Base-by-base conservation (phyloP, 2,888 invertebrate genomes). In the Diaperis boleti region DNA sequence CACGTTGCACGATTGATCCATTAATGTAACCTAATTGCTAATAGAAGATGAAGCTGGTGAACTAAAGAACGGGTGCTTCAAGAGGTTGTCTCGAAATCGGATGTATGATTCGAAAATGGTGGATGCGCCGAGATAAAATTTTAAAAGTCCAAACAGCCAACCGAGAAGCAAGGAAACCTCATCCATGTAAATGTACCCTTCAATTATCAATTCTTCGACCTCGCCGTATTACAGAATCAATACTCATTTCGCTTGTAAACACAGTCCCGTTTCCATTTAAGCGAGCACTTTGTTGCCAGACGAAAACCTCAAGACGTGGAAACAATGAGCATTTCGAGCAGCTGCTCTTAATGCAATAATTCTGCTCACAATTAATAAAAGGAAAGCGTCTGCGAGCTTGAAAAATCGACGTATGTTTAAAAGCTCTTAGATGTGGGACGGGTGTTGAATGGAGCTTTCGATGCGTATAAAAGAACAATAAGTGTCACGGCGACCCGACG, bases 401-500 rank as follows among this genome's bases (percentile, higher is more conserved):
- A 33, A 33, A 5, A 11, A 3, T 33, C 13, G 33, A 11, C 5
- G 13, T 33, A 22, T 7, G 35, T 50, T 35, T 50, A 35, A 50
- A 50, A 50, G 20, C 33, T 50, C 35, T 33, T 31, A 49, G 49
- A 49, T 37, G 17, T 17, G 13, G 8, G 11, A 18, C 26, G 39
- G 39, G 39, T n/a, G n/a, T n/a, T n/a, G n/a, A 52, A 52, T 52
- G 10, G 26, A 37, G 52, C 50, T 35, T 39, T 52, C 39, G 39
- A 37, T 52, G 52, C 15, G 20, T 52, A 52, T 52, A 52, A 52
- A 52, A 52, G 52, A 52, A 52, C 52, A 52, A 52, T 52, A 52
- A 52, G 39, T 33, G 50, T 35, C 35, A 35, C 18, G 1, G 10
- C 42, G 22, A 20, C 42, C 35, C 35, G 35, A n/a, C 29, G 45